A percentile compares a stretch with the other conserved stretches of the same genome.
phyloP scores from a whole-genome alignment of 37 sponge, comb jelly and placozoan species.

The Amphimedon queenslandica region DNA sequence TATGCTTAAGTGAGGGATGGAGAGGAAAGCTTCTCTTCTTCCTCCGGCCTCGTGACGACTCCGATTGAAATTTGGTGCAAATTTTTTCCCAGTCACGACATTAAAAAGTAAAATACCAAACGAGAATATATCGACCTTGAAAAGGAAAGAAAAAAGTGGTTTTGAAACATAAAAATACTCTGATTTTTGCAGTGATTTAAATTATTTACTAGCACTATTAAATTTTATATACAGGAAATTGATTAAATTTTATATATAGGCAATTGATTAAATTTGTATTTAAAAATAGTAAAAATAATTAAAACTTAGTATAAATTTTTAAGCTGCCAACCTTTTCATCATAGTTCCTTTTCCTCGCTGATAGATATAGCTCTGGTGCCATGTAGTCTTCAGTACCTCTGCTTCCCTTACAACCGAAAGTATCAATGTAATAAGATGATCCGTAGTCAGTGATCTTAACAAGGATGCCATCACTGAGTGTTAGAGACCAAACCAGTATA shows the following conservation, averaged over 20 bases:
- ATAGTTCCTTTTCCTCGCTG: constrained; percentile 15
- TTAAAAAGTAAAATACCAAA: constrained; percentile 48
- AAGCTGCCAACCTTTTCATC: constrained; percentile 82
- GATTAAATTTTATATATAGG: no score
- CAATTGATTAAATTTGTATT: neutral
- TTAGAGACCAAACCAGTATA: constrained; percentile 50
- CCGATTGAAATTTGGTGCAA: constrained; percentile 14
- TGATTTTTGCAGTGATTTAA: neutral
- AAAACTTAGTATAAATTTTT: no score
- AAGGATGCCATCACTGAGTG: constrained; percentile 32
- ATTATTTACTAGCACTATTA: no score
- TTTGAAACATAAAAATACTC: neutral
- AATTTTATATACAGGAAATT: no score
- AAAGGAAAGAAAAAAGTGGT: neutral
- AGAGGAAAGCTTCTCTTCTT: neutral
- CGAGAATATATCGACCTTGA: constrained; percentile 70
- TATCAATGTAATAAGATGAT: constrained; percentile 56
- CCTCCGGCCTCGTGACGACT: constrained; percentile 27
- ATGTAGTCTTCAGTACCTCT: constrained; percentile 77
- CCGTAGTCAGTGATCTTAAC: constrained; percentile 53
- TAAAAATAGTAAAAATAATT: neutral
- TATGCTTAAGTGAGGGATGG: neutral
- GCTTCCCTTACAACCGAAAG: constrained; percentile 24
- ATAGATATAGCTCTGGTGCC: constrained; percentile 54
- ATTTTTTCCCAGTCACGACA: constrained; percentile 45